Conservation (phyloP, 2,888 invertebrate genomes). For the Apocheima hispidaria region DNA sequence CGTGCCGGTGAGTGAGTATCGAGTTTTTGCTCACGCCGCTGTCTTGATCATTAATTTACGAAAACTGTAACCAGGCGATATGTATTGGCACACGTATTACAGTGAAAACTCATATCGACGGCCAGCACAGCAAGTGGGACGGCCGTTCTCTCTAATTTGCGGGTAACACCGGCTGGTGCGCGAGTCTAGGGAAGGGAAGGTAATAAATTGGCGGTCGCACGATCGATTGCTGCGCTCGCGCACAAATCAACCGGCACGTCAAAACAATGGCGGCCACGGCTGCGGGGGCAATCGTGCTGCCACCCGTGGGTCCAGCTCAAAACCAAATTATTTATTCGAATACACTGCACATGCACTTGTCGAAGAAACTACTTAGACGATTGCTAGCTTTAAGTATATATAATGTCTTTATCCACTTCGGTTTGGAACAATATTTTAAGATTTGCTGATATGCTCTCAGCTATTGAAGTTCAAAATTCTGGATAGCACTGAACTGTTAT, state of each 20-base stretch:
- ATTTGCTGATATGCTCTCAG: too few relatives aligned
- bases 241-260: slow-evolving; percentile 80
- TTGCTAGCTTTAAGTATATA: slow-evolving; percentile 25
- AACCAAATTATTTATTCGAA: slow-evolving; percentile 50
- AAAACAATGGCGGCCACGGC: slow-evolving; percentile 73
- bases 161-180: slow-evolving; percentile 59
- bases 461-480: too few relatives aligned
- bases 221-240: slow-evolving; percentile 75
- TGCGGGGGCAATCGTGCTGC: slow-evolving; percentile 78
- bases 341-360: slow-evolving; percentile 30
- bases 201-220: slow-evolving; percentile 72
- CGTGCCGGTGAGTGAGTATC: slow-evolving; percentile 20
- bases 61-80: slow-evolving; percentile 42
- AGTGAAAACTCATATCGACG: slow-evolving; percentile 54
- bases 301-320: slow-evolving; percentile 69
- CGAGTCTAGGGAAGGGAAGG: slow-evolving; percentile 71
- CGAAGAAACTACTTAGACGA: slow-evolving; percentile 46
- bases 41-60: slow-evolving; percentile 39
- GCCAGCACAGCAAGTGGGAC: slow-evolving; percentile 60
- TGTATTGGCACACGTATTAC: slow-evolving; percentile 42
- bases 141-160: slow-evolving; percentile 71
- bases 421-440: too few relatives aligned
- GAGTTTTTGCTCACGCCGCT: slow-evolving; percentile 36
- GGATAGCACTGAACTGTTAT: too few relatives aligned
- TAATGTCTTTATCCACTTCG: too few relatives aligned